Base-by-base conservation (phyloP, 2,113 vertebrate genomes). In the Bambusicola thoracicus region DNA sequence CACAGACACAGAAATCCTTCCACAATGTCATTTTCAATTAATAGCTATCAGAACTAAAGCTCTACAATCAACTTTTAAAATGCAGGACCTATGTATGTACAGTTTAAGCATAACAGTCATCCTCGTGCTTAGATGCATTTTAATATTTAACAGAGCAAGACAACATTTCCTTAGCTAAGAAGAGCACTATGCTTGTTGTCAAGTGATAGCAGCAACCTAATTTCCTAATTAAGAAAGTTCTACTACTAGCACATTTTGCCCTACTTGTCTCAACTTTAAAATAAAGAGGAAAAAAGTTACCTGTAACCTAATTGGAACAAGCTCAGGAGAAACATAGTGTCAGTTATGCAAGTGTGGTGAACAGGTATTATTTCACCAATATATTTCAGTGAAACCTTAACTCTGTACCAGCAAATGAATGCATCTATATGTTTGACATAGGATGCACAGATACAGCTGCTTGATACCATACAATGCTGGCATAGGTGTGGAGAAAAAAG, bases 281-380 rank as follows among this genome's bases (percentile, higher is more conserved):
- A 83, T 95, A 83, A 82, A 85, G 13, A 85, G 15, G 58, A 69
- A 83, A 81, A 88, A 97, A 94, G 82, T 93, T 96, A 94, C 96
- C 83, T 90, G 92, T 92, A 96, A 97, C 96, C 97, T 97, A 96
- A 92, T 96, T 97, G 76, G 75, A 90, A 74, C 10, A 65, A 61
- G 75, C 95, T 91, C 95, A 89, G 81, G 81, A 96, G 96, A 92
- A 91, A 94, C 56, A 48, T 0, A 81, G 3, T 85, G 93, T 90
- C 92, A 80, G 81, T 95, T 94, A 93, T 49, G 65, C 92, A 96
- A 96, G 72, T 83, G 36, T 25, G 55, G 70, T 73, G 59, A 87
- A 68, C 30, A 17, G 63, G 7, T 79, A 92, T 82, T 84, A 76
- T 90, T 87, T 73, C 40, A 36, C 11, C 43, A 66, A 69, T 91